phyloP scores from a whole-genome alignment of 2,113 vertebrate species.

The Nycticebus coucang region DNA sequence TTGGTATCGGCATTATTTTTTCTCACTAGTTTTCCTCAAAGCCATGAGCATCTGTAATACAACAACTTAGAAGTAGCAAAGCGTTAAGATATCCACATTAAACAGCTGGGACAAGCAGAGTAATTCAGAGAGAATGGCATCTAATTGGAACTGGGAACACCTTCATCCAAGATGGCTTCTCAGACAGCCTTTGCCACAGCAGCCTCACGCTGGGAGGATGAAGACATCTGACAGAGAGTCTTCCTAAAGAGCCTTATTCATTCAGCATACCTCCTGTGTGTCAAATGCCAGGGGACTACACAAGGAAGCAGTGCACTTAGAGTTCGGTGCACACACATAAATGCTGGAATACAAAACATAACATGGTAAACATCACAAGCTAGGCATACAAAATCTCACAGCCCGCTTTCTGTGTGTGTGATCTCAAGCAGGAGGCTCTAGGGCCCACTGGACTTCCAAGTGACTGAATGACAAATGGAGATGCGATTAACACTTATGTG shows the following conservation, averaged over 20 bases:
- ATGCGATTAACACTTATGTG: background rate
- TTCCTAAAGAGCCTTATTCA: background rate
- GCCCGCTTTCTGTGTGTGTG: background rate
- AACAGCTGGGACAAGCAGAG: background rate
- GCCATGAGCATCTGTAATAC: background rate
- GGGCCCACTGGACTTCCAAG: background rate
- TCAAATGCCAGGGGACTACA: background rate
- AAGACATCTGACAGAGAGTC: background rate
- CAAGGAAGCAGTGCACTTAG: background rate
- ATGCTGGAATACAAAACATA: background rate
- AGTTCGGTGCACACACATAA: background rate
- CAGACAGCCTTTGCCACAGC: background rate
- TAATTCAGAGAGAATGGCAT: background rate
- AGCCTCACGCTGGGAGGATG: background rate
- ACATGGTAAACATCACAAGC: background rate
- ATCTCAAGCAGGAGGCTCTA: background rate
- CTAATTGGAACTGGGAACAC: background rate
- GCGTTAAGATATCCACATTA: background rate
- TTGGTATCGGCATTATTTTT: background rate
- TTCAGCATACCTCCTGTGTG: background rate
- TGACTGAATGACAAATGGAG: background rate
- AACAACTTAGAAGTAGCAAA: background rate
- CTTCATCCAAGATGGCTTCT: background rate
- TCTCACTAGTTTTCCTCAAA: conserved; percentile 1
- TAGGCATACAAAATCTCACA: background rate